phyloP scores from a whole-genome alignment of 2,888 invertebrate species.

The Drosophila falleni region DNA sequence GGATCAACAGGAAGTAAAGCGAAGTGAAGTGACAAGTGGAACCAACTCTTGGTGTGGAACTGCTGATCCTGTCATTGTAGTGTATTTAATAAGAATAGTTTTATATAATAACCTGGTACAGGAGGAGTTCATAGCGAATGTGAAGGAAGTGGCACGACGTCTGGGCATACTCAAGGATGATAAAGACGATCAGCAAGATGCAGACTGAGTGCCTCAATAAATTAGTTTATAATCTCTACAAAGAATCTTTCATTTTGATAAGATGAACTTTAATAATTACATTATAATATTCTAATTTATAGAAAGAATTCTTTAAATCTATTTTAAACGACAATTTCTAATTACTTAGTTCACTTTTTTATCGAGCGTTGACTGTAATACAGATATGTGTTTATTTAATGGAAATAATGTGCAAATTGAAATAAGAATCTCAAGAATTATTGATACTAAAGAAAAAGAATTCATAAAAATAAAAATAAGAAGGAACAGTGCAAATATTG shows the following conservation, averaged over 20 bases:
- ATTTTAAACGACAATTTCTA: neutral
- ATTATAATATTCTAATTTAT: constrained; percentile 6
- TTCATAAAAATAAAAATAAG: constrained; percentile 19
- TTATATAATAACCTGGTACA: constrained; percentile 98
- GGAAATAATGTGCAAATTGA: constrained; percentile 47
- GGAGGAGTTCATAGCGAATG: constrained; percentile 95
- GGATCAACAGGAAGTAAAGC: no score
- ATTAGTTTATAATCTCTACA: neutral
- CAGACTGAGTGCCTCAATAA: constrained; percentile 14
- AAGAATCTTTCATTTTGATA: neutral
- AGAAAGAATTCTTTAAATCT: neutral
- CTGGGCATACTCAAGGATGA: constrained; percentile 95
- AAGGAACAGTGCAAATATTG: constrained; percentile 30
- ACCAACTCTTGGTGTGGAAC: no score
- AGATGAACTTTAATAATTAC: neutral
- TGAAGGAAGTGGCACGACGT: constrained; percentile 93
- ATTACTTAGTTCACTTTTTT: neutral
- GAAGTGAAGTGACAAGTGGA: no score
- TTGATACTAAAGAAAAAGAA: constrained; percentile 10
- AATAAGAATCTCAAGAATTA: constrained; percentile 37
- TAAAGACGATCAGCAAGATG: constrained; percentile 86
- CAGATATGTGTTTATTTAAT: constrained; percentile 51
- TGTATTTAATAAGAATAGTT: no score
- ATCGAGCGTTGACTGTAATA: constrained; percentile 26
- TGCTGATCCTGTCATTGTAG: no score